Percentiles rank a stretch among this genome's conserved stretches.
These are phyloP conservation scores for Vultur gryphus DNA, from an alignment of 2,797 vertebrate species.

Conservation along the genomic window DNA sequence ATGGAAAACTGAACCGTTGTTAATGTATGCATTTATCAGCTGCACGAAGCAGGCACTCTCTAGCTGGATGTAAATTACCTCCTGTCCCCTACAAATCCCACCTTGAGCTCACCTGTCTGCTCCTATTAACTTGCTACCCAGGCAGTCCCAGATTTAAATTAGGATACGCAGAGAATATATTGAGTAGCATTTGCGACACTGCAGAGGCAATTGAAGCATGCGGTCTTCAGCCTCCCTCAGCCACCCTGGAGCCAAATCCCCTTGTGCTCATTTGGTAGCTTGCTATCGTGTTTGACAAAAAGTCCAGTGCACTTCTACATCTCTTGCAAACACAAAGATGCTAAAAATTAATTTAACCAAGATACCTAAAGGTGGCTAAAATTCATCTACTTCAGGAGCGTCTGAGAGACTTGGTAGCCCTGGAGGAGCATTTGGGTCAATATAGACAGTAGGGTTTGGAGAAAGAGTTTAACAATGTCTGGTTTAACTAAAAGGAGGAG, in stretches of 20 bases:
- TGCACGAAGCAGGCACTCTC: neutral
- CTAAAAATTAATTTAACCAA: no score
- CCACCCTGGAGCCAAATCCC: neutral
- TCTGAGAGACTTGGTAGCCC: neutral
- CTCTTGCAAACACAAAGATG: neutral
- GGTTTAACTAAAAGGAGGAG: neutral
- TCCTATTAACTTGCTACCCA: neutral
- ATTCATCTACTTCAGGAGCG: neutral
- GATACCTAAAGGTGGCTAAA: no score
- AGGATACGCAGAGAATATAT: neutral
- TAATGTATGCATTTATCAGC: neutral
- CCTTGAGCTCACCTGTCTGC: neutral
- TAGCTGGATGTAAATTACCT: neutral
- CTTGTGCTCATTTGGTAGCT: neutral
- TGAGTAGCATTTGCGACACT: fast-evolving
- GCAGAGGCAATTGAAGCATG: neutral
- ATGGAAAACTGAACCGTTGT: neutral
- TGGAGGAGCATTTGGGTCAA: neutral
- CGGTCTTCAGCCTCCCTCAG: neutral
- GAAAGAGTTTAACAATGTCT: neutral
- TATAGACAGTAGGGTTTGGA: neutral
- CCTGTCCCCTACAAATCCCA: fast-evolving
- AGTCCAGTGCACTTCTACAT: neutral
- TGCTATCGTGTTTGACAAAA: neutral
- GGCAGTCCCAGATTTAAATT: neutral